Evolutionary conservation across 2,113 vertebrate species (phyloP), one percentile per base, ranked within the genome.

Genomic region (Megaptera novaeangliae): DNA sequence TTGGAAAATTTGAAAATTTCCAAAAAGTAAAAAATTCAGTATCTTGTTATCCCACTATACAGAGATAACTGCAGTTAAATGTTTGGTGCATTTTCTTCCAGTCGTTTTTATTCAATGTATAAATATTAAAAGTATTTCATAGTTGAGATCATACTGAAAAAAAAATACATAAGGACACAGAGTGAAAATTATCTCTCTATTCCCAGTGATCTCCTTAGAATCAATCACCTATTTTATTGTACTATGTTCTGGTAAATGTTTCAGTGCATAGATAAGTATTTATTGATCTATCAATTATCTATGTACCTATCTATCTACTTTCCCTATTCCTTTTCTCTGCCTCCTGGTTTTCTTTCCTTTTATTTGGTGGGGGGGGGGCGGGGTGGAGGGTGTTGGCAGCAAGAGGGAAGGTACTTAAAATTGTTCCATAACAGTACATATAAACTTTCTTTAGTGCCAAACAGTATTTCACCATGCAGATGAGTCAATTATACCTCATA

Each of bases 81-180:
- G 87, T 97, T 92, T 94, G 96, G 91, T 95, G 82, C 96, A 88
- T 97, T 96, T 98, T 97, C 90, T 96, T 94, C 55, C 36, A 93
- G 84, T 91, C 57, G 72, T 88, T 94, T 97, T 97, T 86, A 13
- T 75, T 77, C n/a, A 95, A 94, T 98, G 97, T 98, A 90, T 97
- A 97, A 97, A 64, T 97, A 96, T 95, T 90, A 94, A 94, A 95
- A 75, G 88, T 82, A 96, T 95, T 94, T 95, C 55, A 90, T 89
- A 98, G 97, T 90, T 92, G 92, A 98, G 97, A 89, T 93, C 95
- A 93, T 92, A 94, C 44, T 97, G 94, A 83, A 94, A 52, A 52
- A 49, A 52, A 46, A 74, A 7, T 29, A 74, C 41, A 46, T 17
- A 74, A 46, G 41, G 71, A 74, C 71, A 74, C 29, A 46, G 2